Evolutionary conservation across 2,797 vertebrate genomes (phyloP).

Genomic region (Rallus crepitans): DNA sequence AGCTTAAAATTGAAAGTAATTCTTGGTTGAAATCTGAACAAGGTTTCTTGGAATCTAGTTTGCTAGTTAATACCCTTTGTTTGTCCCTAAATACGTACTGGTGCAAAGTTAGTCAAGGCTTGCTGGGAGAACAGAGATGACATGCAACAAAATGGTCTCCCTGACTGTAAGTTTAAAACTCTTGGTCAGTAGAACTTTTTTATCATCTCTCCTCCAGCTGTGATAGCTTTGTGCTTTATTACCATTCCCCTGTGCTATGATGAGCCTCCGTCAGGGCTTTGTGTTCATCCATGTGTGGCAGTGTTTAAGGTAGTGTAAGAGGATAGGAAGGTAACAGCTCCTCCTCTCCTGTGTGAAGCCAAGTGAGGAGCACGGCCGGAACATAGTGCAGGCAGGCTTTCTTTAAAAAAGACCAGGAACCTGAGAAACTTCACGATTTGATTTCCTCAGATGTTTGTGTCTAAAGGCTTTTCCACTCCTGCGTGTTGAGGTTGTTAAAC

Average conservation of each 20-base stretch:
- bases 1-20: not conserved
- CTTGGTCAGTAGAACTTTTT: not conserved
- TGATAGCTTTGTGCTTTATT: not conserved
- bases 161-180: not conserved
- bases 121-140: not conserved
- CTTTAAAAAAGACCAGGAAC: not conserved
- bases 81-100: not conserved
- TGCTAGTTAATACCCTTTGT: not conserved
- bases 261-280: not conserved
- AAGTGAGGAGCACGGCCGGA: not conserved
- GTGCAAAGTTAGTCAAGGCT: not conserved
- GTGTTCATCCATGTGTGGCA: not conserved
- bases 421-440: not conserved
- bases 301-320: not conserved
- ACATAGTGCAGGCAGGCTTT: not conserved
- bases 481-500: not conserved
- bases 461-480: not conserved
- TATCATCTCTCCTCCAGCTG: not conserved
- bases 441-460: not conserved
- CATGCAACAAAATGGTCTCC: not conserved
- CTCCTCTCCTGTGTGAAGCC: not conserved
- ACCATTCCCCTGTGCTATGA: not conserved
- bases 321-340: accelerated
- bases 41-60: not conserved
- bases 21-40: not conserved